Evolutionary conservation across 2,113 vertebrate genomes (phyloP).

Genomic region (Aythya baeri): DNA sequence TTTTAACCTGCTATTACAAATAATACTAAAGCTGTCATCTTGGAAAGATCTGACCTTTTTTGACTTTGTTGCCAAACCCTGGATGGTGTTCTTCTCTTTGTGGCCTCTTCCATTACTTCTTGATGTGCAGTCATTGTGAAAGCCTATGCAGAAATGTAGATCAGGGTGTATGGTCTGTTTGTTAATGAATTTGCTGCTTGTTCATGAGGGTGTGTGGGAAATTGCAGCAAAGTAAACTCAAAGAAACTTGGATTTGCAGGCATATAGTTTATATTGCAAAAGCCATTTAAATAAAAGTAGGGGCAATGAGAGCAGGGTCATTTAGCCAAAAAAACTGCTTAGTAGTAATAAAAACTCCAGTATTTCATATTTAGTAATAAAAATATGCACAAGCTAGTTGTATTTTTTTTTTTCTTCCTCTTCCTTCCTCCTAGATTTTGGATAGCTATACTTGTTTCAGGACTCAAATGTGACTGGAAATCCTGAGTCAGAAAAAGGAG

Average conservation of each 20-base stretch:
- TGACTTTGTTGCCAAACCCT: not conserved
- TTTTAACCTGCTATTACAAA: not conserved
- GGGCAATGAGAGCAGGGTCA: not conserved
- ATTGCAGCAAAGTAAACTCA: not conserved
- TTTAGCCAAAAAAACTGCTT: slow-evolving; percentile 1
- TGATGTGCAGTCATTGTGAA: not conserved
- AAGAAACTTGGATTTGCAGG: not conserved
- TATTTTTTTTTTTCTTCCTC: not conserved
- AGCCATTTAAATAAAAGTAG: not conserved
- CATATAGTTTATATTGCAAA: not conserved
- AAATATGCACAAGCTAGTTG: not conserved
- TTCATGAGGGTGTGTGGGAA: not conserved
- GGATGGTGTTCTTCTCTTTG: not conserved
- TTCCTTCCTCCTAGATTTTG: not conserved
- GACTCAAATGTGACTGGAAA: not conserved
- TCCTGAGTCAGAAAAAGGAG: not conserved
- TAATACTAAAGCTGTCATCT: not conserved
- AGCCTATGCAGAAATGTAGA: not conserved
- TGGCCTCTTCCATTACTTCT: not conserved
- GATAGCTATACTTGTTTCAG: not conserved
- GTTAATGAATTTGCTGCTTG: not conserved
- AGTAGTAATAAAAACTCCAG: not conserved
- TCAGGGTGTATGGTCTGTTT: not conserved
- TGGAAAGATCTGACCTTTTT: not conserved
- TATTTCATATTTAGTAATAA: not conserved